Base-by-base conservation (phyloP, 2,888 invertebrate species). In the Drosophila recens region DNA sequence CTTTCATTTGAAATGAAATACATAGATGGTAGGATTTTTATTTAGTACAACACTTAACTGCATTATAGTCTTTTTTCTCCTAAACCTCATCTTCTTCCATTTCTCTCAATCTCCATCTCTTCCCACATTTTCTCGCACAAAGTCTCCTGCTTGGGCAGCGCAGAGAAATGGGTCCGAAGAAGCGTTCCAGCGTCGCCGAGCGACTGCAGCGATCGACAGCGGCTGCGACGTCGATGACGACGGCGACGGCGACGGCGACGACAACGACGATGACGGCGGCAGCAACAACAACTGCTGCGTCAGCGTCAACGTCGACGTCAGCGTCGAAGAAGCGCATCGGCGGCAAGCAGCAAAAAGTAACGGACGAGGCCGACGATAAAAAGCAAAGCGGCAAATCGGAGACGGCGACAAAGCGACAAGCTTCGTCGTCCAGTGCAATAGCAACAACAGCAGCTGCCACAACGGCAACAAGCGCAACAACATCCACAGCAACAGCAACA, bases 81-180 rank as follows among this genome's bases (percentile, higher is more conserved):
- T 11, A n/a, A n/a, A n/a, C 10, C 42, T 34, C 4, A 34, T 65
- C 13, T 38, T n/a, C 17, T 9, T 48, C 30, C 40, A 5, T 33
- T 17, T 15, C 38, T 49, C 15, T 61, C 15, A 51, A 40, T 45
- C 34, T 46, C 23, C 38, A n/a, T 38, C 2, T 38, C 42, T 9
- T 17, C 2, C 42, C 27, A 15, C n/a, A 27, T 30, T 38, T 36
- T 38, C 27, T 20, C 40, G 42, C 11, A 17, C 13, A 20, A 10
- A 61, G 67, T 65, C 72, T 72, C 62, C 62, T 51, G 57, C 52
- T 53, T 61, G 57, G 58, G 51, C 69, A 82, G 65, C 68, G 63
- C 79, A 52, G 42, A 36, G 46, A 54, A 52, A 92, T 92, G 91
- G 92, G 91, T 80, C 90, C 92, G 63, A 92, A 92, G 78, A 91